Evolutionary conservation across 1,140 invertebrate genomes (phyloP).

Genomic region (Phocides pigmalion): DNA sequence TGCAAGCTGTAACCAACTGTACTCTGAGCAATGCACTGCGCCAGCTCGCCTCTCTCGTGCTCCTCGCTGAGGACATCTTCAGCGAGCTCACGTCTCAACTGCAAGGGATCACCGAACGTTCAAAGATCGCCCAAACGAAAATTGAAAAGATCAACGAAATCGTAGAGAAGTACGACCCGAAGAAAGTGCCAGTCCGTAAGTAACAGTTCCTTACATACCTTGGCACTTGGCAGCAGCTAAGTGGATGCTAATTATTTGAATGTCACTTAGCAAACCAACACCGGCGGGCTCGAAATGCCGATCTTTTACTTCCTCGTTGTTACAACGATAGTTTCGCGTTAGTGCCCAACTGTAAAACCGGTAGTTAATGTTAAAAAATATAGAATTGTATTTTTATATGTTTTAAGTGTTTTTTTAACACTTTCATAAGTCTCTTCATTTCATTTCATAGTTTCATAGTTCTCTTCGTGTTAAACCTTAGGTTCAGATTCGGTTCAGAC

Average conservation of each 20-base stretch:
- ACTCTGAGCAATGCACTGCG: conserved; percentile 90
- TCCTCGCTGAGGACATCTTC: conserved; percentile 91
- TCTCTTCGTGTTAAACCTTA: too few species aligned
- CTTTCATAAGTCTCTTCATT: too few species aligned
- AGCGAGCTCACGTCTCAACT: conserved; percentile 88
- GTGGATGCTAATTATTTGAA: conserved; percentile 22
- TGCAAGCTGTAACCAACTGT: conserved; percentile 90
- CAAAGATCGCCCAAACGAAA: conserved; percentile 85
- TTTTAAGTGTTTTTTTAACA: too few species aligned
- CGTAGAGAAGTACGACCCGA: conserved; percentile 88
- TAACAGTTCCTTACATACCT: conserved; percentile 59
- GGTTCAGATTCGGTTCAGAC: too few species aligned
- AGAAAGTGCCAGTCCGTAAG: conserved; percentile 93
- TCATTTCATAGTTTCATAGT: too few species aligned
- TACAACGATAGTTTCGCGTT: conserved; percentile 10
- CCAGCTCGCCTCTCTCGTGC: conserved; percentile 90
- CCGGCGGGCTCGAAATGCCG: conserved; percentile 11
- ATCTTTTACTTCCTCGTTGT: conserved; percentile 7
- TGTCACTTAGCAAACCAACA: conserved; percentile 18
- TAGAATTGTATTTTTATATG: too few species aligned
- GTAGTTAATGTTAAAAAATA: too few species aligned
- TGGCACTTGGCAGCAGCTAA: background rate
- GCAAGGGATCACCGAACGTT: conserved; percentile 86
- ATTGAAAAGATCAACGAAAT: conserved; percentile 86
- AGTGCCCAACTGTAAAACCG: conserved; percentile 11